Conservation (phyloP, 2,888 invertebrate genomes). For the Sussaba pulchella region DNA sequence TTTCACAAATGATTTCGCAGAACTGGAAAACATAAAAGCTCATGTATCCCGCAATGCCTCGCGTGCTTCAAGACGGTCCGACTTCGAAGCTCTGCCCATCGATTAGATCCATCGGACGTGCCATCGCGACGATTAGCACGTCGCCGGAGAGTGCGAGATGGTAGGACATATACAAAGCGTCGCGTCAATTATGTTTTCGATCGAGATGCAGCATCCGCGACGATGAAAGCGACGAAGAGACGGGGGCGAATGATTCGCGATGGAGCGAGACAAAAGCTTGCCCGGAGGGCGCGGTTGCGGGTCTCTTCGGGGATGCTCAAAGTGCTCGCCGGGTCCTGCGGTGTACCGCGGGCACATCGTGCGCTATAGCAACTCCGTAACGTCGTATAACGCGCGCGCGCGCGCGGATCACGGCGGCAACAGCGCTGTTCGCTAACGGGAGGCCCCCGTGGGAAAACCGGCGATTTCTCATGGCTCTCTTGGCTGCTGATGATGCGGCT, state of each 20-base stretch:
- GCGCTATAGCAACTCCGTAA: conserved; percentile 59
- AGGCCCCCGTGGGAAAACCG: conserved; percentile 70
- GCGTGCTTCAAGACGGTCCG: conserved; percentile 28
- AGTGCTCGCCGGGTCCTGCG: conserved; percentile 61
- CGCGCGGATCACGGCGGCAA: too few species aligned
- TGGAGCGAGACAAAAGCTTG: neutral
- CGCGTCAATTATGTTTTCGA: conserved; percentile 67
- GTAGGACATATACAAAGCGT: conserved; percentile 3
- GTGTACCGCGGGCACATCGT: too few species aligned
- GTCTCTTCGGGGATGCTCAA: conserved; percentile 54
- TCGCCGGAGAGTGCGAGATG: conserved; percentile 13
- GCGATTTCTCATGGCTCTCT: conserved; percentile 65
- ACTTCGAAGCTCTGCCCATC: conserved; percentile 51
- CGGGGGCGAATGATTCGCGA: neutral
- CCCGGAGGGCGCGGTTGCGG: conserved; percentile 35
- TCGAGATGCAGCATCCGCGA: conserved; percentile 32
- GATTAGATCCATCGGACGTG: conserved; percentile 65
- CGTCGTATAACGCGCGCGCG: conserved; percentile 49
- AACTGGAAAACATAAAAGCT: neutral
- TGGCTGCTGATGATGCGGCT: conserved; percentile 25
- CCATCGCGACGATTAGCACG: conserved; percentile 62
- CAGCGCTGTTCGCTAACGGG: conserved; percentile 63
- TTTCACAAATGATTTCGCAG: neutral
- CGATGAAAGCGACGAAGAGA: conserved; percentile 19
- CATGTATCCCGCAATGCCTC: conserved; percentile 6